Evolutionary conservation across 2,113 vertebrate species (phyloP).

Genomic region (Tylochromis polylepis): DNA sequence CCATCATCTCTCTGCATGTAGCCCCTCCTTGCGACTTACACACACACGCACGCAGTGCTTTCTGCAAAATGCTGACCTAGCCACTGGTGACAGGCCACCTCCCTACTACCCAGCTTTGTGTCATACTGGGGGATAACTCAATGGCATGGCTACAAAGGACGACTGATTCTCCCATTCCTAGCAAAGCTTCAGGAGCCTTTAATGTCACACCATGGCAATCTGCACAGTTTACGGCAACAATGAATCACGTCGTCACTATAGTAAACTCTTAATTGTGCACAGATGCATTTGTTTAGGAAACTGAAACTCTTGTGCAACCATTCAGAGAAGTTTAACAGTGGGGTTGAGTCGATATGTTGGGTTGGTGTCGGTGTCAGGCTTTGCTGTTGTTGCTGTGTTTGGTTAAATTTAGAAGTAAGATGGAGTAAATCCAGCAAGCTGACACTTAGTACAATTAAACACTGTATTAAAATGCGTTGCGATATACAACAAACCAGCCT

Average conservation of each 20-base stretch:
- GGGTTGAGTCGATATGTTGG: not conserved
- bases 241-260: slow-evolving; percentile 22
- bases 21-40: slow-evolving; percentile 9
- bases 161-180: not conserved
- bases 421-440: not conserved
- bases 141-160: slow-evolving; percentile 32
- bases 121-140: slow-evolving; percentile 15
- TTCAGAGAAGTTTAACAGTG: not conserved
- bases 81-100: slow-evolving; percentile 43
- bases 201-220: slow-evolving; percentile 25
- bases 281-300: slow-evolving; percentile 2
- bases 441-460: not conserved
- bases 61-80: slow-evolving; percentile 53
- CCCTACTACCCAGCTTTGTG: slow-evolving; percentile 29
- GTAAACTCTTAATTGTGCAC: slow-evolving; percentile 2
- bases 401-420: not conserved
- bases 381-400: not conserved
- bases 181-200: slow-evolving; percentile 18
- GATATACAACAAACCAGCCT: not conserved
- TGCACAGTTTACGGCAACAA: slow-evolving; percentile 27
- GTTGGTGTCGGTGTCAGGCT: not conserved
- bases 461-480: not conserved
- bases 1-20: not conserved
- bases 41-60: slow-evolving; percentile 1
- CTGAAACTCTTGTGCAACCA: not conserved